Conservation (phyloP, 92 coral and sea anemone genomes). For the Actinostola sp. region DNA sequence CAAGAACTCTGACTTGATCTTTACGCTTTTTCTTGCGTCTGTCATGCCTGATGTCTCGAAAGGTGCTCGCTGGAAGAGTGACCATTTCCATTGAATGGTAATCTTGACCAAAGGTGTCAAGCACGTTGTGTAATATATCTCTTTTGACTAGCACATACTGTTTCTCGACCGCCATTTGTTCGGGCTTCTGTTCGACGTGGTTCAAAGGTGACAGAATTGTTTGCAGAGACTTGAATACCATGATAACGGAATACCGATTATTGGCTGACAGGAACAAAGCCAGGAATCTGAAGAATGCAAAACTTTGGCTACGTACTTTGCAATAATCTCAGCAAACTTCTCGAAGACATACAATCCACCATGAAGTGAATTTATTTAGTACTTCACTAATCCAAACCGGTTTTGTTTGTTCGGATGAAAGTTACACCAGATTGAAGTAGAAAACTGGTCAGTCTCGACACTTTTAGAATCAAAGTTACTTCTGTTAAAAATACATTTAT, state of each 20-base stretch:
- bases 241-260: conserved; percentile 11
- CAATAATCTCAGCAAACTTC: conserved; percentile 1
- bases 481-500: neutral
- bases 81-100: conserved; percentile 40
- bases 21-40: conserved; percentile 13
- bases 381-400: neutral
- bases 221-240: conserved; percentile 30
- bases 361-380: conserved; percentile 12
- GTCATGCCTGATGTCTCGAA: neutral
- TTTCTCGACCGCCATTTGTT: conserved; percentile 22
- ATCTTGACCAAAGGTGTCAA: conserved; percentile 5
- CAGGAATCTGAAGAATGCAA: conserved; percentile 18
- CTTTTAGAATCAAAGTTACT: neutral
- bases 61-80: conserved; percentile 3
- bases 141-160: conserved; percentile 2
- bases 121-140: neutral
- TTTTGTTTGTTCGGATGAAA: neutral
- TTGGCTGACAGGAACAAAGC: conserved; percentile 20
- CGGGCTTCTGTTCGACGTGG: conserved; percentile 21
- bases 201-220: conserved; percentile 35
- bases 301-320: neutral
- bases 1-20: conserved; percentile 10
- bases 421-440: neutral
- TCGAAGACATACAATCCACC: neutral
- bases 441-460: too few species aligned